Evolutionary conservation across 2,113 vertebrate genomes (phyloP).

Genomic region (Seriola quinqueradiata): DNA sequence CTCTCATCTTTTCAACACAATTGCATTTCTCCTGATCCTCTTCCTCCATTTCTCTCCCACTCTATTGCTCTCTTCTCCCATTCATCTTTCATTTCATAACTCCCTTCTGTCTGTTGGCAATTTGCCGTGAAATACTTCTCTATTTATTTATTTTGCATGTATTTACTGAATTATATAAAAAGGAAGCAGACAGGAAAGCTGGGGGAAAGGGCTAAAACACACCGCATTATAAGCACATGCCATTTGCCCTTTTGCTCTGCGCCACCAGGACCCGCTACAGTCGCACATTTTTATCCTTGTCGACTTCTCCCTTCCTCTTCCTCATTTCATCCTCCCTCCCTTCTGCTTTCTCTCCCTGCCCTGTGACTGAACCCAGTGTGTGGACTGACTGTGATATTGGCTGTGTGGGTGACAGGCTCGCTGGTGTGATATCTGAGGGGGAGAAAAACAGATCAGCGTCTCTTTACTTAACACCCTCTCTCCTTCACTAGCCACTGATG

Average conservation of each 20-base stretch:
- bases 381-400: constrained; percentile 79
- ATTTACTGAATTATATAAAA: constrained; percentile 14
- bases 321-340: constrained; percentile 46
- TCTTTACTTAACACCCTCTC: constrained; percentile 77
- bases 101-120: constrained; percentile 1
- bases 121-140: background rate
- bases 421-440: constrained; percentile 76
- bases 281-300: constrained; percentile 49
- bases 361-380: constrained; percentile 73
- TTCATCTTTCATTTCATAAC: constrained; percentile 11
- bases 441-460: constrained; percentile 76
- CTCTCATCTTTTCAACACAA: background rate
- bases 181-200: background rate
- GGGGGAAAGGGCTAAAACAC: background rate
- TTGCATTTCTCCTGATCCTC: background rate
- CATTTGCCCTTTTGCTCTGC: constrained; percentile 35
- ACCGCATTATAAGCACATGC: constrained; percentile 15
- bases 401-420: constrained; percentile 75
- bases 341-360: constrained; percentile 49
- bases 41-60: background rate
- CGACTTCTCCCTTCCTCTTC: constrained; percentile 39
- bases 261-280: constrained; percentile 36
- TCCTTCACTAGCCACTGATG: constrained; percentile 58
- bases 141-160: constrained; percentile 20
- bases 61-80: background rate